Conservation (phyloP, 64 coral and sea anemone genomes). For the Anthopleura sola region DNA sequence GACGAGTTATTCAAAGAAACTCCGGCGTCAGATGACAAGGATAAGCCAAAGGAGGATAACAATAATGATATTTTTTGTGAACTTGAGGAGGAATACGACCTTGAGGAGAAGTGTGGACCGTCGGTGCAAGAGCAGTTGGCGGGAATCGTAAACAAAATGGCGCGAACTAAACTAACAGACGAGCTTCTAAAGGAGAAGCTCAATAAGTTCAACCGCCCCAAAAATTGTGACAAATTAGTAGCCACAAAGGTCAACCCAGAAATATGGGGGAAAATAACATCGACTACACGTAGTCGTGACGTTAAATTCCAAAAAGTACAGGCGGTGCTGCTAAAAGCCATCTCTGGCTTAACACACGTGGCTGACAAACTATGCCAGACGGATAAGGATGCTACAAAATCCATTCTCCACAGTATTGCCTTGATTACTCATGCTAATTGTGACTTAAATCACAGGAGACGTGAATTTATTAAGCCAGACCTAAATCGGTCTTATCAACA, state of each 20-base stretch:
- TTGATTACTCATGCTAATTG: conserved; percentile 47
- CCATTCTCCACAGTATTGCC: conserved; percentile 32
- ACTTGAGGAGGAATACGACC: conserved; percentile 21
- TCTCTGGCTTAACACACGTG: conserved; percentile 3
- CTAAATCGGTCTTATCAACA: conserved; percentile 47
- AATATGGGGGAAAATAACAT: conserved; percentile 44
- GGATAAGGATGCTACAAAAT: not conserved
- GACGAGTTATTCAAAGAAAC: conserved; percentile 4
- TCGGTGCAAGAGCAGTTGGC: conserved; percentile 26
- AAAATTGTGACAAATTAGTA: conserved; percentile 46
- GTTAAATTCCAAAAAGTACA: conserved; percentile 36
- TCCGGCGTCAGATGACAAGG: not conserved
- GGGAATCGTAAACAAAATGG: conserved; percentile 50
- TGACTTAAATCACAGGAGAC: conserved; percentile 39
- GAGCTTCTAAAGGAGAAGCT: conserved; percentile 59
- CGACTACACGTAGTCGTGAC: conserved; percentile 30
- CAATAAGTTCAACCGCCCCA: conserved; percentile 34
- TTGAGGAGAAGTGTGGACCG: conserved; percentile 40
- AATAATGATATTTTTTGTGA: conserved; percentile 6
- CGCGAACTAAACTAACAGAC: conserved; percentile 29
- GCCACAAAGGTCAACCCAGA: conserved; percentile 33
- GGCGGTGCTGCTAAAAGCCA: conserved; percentile 20
- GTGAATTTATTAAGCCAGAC: conserved; percentile 41
- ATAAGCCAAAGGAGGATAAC: not conserved
- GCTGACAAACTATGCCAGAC: conserved; percentile 30